phyloP scores from a whole-genome alignment of 2,797 vertebrate species.

The Enoplosus armatus region DNA sequence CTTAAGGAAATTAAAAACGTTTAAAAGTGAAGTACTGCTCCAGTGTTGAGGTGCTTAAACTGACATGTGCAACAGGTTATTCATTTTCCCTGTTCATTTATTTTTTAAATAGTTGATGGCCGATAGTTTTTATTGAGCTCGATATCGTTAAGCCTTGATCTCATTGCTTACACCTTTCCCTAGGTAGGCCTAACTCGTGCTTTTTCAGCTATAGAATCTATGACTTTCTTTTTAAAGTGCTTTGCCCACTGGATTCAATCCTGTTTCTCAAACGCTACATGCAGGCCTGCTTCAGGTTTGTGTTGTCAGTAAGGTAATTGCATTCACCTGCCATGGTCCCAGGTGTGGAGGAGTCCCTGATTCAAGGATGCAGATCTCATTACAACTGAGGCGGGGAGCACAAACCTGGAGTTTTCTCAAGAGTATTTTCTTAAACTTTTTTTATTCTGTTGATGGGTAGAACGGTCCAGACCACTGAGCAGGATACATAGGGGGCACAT shows the following conservation, averaged over 20 bases:
- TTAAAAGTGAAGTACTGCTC: not conserved
- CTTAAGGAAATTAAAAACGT: not conserved
- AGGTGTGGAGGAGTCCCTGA: slow-evolving; percentile 21
- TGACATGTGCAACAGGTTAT: not conserved
- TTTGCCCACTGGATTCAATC: not conserved
- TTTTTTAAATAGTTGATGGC: not conserved
- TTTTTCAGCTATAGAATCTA: not conserved
- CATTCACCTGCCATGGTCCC: slow-evolving; percentile 22
- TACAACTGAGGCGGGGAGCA: too few species aligned
- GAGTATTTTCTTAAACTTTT: too few species aligned
- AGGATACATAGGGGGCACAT: too few species aligned
- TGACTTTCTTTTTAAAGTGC: too few species aligned
- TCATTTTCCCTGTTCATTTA: not conserved
- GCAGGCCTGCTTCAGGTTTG: too few species aligned
- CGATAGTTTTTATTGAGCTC: not conserved
- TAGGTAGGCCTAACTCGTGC: fast-evolving
- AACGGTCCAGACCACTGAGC: too few species aligned
- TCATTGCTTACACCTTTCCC: not conserved
- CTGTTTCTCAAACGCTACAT: not conserved
- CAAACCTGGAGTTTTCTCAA: too few species aligned
- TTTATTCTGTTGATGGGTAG: too few species aligned
- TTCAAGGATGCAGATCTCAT: too few species aligned
- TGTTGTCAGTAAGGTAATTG: slow-evolving; percentile 2
- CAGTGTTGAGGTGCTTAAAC: not conserved
- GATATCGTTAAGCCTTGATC: not conserved